Evolutionary conservation across 2,797 vertebrate species (phyloP).

Genomic region (Philypnodon macrostomus): DNA sequence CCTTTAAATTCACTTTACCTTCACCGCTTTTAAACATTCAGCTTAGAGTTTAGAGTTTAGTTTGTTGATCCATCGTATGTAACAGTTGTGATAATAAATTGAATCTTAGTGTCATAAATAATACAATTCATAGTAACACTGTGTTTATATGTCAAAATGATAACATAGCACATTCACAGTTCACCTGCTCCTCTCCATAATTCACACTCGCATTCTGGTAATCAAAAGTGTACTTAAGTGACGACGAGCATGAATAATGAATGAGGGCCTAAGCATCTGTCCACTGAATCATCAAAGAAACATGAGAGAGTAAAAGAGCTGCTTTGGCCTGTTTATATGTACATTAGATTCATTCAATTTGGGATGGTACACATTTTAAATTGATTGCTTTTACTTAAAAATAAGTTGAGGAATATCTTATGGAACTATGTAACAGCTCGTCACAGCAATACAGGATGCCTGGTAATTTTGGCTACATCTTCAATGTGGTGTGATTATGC

Average conservation of each 20-base stretch:
- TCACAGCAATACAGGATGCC: neutral
- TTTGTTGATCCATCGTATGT: too few relatives aligned
- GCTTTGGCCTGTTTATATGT: neutral
- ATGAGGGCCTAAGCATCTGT: constrained; percentile 1
- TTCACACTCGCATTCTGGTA: constrained; percentile 6
- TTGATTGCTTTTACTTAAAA: neutral
- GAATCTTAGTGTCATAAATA: too few relatives aligned
- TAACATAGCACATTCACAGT: neutral
- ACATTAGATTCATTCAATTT: neutral
- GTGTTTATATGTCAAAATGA: neutral
- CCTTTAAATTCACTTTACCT: too few relatives aligned
- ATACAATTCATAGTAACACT: too few relatives aligned
- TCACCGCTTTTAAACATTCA: too few relatives aligned
- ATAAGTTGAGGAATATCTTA: neutral
- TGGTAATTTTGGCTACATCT: neutral
- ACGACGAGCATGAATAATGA: constrained; percentile 2
- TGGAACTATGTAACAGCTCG: neutral
- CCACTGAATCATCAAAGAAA: constrained; percentile 5
- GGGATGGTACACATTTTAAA: neutral
- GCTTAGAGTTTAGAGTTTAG: too few relatives aligned
- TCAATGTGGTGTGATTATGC: neutral
- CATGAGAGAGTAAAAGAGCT: constrained; percentile 2
- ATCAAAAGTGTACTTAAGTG: constrained; percentile 6
- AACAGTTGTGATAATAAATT: too few relatives aligned
- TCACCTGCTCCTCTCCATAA: constrained; percentile 1